A percentile compares a stretch with the other conserved stretches of the same genome.
phyloP scores from a whole-genome alignment of 2,113 vertebrate genomes.

The Phodopus roborovskii region DNA sequence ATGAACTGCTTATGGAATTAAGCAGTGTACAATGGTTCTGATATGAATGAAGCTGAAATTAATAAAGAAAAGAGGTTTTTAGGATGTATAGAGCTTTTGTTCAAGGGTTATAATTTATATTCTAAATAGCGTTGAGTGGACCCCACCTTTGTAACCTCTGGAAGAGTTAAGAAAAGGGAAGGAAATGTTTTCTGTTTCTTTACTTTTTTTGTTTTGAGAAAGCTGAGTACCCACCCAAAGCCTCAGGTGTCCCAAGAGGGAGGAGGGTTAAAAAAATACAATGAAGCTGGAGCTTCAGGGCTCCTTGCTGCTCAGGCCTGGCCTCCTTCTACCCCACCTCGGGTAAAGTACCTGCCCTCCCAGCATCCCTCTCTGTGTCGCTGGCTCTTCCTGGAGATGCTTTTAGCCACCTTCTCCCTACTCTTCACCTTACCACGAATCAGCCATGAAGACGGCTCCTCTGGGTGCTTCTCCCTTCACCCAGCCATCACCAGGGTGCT shows the following conservation, averaged over 20 bases:
- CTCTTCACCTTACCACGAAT: neutral
- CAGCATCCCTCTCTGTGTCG: neutral
- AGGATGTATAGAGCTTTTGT: neutral
- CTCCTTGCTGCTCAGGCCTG: neutral
- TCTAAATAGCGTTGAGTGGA: neutral
- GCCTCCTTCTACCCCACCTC: accelerated
- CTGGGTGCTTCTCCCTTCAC: neutral
- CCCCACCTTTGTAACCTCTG: neutral
- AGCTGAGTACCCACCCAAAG: constrained; percentile 71
- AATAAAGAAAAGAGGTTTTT: constrained; percentile 8
- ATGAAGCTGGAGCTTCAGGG: neutral
- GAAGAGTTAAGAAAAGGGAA: constrained; percentile 69
- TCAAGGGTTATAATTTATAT: neutral
- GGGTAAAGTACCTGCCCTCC: accelerated
- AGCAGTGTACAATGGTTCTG: neutral
- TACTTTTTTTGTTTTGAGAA: constrained; percentile 61
- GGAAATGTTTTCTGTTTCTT: constrained; percentile 71
- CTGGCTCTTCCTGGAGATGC: neutral
- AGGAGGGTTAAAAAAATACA: constrained; percentile 24
- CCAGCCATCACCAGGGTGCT: neutral
- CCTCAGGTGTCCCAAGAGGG: constrained; percentile 72
- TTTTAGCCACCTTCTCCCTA: neutral
- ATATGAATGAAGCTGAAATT: neutral
- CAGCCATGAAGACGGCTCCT: neutral
- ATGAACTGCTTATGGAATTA: constrained; percentile 23